Conservation (phyloP, 1,140 invertebrate genomes). For the Melanaphis sacchari region DNA sequence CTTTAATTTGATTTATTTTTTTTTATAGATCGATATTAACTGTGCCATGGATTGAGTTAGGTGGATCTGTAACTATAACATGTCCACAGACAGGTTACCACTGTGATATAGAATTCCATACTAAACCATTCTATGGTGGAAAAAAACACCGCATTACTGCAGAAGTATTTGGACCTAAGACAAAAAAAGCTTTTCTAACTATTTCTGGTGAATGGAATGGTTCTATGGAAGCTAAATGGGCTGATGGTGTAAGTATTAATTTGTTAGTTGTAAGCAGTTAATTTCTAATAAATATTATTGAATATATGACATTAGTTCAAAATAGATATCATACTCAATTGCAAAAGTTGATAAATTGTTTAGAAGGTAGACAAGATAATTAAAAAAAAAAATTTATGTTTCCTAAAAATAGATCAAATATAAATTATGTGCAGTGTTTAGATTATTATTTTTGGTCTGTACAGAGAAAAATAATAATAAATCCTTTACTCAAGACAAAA, state of each 20-base stretch:
- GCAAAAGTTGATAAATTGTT: neutral
- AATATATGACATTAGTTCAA: neutral
- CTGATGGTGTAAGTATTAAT: constrained; percentile 73
- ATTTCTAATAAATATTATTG: neutral
- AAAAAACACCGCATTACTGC: constrained; percentile 90
- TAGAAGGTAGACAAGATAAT: neutral
- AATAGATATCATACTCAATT: neutral
- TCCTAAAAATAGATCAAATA: neutral
- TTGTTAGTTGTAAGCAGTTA: constrained; percentile 38
- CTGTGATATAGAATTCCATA: constrained; percentile 90
- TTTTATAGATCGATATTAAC: constrained; percentile 59
- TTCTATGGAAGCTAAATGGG: constrained; percentile 87
- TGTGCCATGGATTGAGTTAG: constrained; percentile 96
- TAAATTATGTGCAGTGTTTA: neutral
- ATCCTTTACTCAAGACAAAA: neutral
- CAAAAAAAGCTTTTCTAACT: constrained; percentile 87
- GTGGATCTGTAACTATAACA: constrained; percentile 85
- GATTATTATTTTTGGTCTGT: neutral
- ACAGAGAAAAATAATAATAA: neutral
- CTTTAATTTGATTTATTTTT: neutral
- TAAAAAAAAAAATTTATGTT: neutral
- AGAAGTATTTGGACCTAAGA: constrained; percentile 76
- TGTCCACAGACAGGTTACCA: constrained; percentile 90
- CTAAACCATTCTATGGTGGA: constrained; percentile 97
- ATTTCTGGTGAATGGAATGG: constrained; percentile 96